Percentiles rank a stretch among this genome's conserved stretches.
Evolutionary conservation across 1,140 invertebrate species (phyloP).

Genomic region (Piezodorus guildinii): DNA sequence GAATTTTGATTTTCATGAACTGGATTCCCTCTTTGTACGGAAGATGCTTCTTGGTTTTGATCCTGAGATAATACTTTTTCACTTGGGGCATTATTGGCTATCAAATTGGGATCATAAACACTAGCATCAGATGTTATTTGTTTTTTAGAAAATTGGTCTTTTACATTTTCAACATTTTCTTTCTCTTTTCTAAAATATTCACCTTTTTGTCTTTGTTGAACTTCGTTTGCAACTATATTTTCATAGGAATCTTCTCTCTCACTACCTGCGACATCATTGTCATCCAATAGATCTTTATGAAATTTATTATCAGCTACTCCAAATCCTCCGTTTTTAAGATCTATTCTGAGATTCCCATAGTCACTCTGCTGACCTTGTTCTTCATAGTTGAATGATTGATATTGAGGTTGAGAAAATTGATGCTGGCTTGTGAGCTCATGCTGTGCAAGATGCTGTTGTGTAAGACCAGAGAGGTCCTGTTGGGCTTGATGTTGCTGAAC

Average conservation of each 20-base stretch:
- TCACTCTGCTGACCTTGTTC: conserved; percentile 34
- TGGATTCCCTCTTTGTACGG: background rate
- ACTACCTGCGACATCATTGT: conserved; percentile 21
- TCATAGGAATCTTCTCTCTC: conserved; percentile 5
- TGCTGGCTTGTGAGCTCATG: no score
- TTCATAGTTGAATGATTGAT: conserved; percentile 42
- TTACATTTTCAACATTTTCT: conserved; percentile 5
- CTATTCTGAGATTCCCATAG: conserved; percentile 22
- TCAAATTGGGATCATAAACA: background rate
- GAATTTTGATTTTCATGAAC: background rate
- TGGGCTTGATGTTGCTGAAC: conserved; percentile 12
- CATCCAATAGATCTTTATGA: conserved; percentile 5
- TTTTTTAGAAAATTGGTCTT: conserved; percentile 6
- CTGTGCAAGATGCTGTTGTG: conserved; percentile 24
- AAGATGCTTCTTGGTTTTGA: background rate
- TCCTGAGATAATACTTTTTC: background rate
- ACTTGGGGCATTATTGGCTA: background rate
- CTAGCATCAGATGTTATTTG: background rate
- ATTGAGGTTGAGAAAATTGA: conserved; percentile 32
- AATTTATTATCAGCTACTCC: background rate
- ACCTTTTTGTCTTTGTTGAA: background rate
- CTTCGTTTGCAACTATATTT: conserved; percentile 14
- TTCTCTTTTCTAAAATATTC: conserved; percentile 6
- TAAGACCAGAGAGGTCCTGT: conserved; percentile 30
- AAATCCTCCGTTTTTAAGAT: conserved; percentile 1